Evolutionary conservation across 2,888 invertebrate species (phyloP).

Genomic region (Drosophila testacea): DNA sequence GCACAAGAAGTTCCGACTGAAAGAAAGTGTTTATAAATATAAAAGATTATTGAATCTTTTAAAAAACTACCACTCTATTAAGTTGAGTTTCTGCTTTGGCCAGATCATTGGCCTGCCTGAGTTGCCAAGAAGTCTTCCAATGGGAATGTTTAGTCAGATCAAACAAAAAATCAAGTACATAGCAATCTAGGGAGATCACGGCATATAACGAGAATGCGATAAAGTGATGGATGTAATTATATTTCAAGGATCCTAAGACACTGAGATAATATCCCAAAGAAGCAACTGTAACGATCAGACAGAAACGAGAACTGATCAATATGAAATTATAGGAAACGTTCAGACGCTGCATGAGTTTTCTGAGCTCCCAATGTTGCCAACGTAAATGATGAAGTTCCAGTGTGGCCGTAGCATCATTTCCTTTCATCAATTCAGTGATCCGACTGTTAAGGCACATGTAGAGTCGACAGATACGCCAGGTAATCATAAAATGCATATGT

Average conservation of each 20-base stretch:
- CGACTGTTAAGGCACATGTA: constrained; percentile 29
- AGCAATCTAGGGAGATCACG: not conserved
- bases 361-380: constrained; percentile 41
- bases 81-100: not conserved
- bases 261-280: constrained; percentile 37
- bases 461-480: constrained; percentile 31
- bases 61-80: constrained; percentile 25
- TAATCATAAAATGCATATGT: constrained; percentile 42
- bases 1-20: constrained; percentile 43
- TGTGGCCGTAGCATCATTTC: not conserved
- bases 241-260: not conserved
- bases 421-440: not conserved
- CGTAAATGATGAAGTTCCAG: constrained; percentile 43
- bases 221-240: not conserved
- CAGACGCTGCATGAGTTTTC: constrained; percentile 19
- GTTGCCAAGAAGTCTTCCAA: constrained; percentile 10
- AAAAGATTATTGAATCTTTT: fast-evolving
- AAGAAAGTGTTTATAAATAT: constrained; percentile 24
- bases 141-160: constrained; percentile 18
- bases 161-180: constrained; percentile 29
- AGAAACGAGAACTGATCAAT: constrained; percentile 28
- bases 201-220: constrained; percentile 7
- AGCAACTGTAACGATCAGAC: constrained; percentile 15
- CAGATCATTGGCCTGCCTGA: constrained; percentile 2
- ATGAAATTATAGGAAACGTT: constrained; percentile 9